These are phyloP conservation scores for Eumaeus atala DNA, from an alignment of 1,140 invertebrate genomes.

Conservation along the genomic window DNA sequence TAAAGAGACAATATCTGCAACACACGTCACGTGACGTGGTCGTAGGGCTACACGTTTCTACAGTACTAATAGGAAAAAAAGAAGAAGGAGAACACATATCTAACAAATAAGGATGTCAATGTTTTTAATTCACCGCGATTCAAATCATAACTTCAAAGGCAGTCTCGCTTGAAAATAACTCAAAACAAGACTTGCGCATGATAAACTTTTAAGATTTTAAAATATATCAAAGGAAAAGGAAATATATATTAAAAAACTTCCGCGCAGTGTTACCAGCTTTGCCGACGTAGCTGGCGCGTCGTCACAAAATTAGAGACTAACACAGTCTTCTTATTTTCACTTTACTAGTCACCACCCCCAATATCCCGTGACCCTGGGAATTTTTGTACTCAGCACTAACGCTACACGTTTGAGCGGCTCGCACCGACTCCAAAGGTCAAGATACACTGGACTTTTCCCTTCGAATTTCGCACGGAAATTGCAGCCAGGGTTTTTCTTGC, in stretches of 20 bases:
- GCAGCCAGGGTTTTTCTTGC: slow-evolving; percentile 38
- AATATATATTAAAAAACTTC: slow-evolving; percentile 28
- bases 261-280: slow-evolving; percentile 31
- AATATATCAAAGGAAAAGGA: slow-evolving; percentile 15
- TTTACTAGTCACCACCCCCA: slow-evolving; percentile 41
- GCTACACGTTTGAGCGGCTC: slow-evolving; percentile 18
- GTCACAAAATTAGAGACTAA: slow-evolving; percentile 48
- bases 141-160: no score
- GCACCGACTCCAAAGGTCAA: slow-evolving; percentile 23
- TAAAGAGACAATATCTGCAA: no score
- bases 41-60: no score
- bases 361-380: slow-evolving; percentile 22
- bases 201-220: slow-evolving; percentile 20
- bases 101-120: no score
- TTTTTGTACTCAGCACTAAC: slow-evolving; percentile 24
- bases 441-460: slow-evolving; percentile 30
- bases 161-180: no score
- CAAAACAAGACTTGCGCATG: no score
- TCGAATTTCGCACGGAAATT: slow-evolving; percentile 40
- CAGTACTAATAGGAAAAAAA: no score
- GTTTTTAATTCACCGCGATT: no score
- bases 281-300: slow-evolving; percentile 38
- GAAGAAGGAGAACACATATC: no score
- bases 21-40: no score
- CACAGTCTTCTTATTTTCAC: slow-evolving; percentile 46